Evolutionary conservation across 2,113 vertebrate species (phyloP).

Genomic region (Phylloscopus whistleri): DNA sequence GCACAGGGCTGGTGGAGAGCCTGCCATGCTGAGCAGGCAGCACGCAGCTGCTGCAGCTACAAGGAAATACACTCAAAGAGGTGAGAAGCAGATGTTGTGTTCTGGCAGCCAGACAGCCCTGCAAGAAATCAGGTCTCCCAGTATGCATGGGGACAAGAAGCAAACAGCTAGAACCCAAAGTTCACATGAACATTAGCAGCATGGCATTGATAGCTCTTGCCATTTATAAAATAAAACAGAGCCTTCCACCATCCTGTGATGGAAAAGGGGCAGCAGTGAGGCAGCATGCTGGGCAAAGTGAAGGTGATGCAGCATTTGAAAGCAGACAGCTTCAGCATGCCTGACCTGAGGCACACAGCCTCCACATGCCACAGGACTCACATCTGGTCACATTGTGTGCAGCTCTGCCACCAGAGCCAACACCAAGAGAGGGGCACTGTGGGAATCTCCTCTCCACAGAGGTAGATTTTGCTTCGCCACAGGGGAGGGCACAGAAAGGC

Average conservation of each 20-base stretch:
- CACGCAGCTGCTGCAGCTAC: background rate
- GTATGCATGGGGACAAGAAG: background rate
- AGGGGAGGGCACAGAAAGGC: background rate
- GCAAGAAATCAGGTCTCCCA: background rate
- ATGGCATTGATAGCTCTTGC: background rate
- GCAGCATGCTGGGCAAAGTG: background rate
- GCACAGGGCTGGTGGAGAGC: background rate
- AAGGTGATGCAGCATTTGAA: background rate
- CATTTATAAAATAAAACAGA: background rate
- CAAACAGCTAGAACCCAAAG: background rate
- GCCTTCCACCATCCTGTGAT: background rate
- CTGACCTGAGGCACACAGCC: background rate
- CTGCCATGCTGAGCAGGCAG: background rate
- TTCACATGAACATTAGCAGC: background rate
- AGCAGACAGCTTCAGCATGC: background rate
- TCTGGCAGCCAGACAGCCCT: background rate
- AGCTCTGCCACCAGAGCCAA: background rate
- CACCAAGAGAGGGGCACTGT: fast-evolving
- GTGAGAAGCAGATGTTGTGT: background rate
- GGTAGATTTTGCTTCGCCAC: background rate
- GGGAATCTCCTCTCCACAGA: background rate
- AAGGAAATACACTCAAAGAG: background rate
- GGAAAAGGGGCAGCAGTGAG: background rate
- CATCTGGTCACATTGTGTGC: fast-evolving
- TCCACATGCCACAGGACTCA: background rate